Base-by-base conservation (phyloP, 2,113 vertebrate genomes). In the Festucalex cinctus region DNA sequence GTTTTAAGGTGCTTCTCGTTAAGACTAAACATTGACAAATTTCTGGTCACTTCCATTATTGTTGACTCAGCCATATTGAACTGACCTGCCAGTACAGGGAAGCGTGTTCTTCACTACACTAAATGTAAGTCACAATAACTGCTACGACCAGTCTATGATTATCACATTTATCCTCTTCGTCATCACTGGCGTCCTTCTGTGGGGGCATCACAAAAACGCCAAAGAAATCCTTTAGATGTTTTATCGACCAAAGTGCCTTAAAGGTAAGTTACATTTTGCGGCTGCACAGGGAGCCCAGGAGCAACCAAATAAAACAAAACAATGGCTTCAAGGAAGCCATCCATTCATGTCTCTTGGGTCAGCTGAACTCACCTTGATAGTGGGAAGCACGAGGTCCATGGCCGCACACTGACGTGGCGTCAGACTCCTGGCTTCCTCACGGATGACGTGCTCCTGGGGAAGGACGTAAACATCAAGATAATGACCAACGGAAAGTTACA, bases 381-480 rank as follows among this genome's bases (percentile, higher is more conserved):
- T 98, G 56, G 94, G 94, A 61, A 99, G 90, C 48, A 95, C 95
- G 14, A 93, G 93, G 51, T 99, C 97, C 97, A 99, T 95, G 70
- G 95, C 75, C 6, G 95, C 93, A 71, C 96, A 98, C 71, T 99
- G 97, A 80, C 95, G 89, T 67, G 94, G 92, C 0, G 91, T 94
- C 86, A 99, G 91, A 84, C 96, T 97, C 65, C 91, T 93, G 77
- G 94, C 90, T 74, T 98, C 96, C 69, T 99, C 97, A 70, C 96
- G 91, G 70, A 89, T 96, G 57, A 98, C 93, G 5, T 98, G 97
- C 28, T 99, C 97, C 96, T 98, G 80, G 68, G 56, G 73, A 72
- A 7, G 60, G 6, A 62, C 37, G 10, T 12, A 41, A 26, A 6
- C 68, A 54, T 67, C 65, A n/a, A 41, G 20, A 59, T 26, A 41